Evolutionary conservation across 2,113 vertebrate species (phyloP), one percentile per base, ranked within the genome.

Genomic region (Salvator merianae): DNA sequence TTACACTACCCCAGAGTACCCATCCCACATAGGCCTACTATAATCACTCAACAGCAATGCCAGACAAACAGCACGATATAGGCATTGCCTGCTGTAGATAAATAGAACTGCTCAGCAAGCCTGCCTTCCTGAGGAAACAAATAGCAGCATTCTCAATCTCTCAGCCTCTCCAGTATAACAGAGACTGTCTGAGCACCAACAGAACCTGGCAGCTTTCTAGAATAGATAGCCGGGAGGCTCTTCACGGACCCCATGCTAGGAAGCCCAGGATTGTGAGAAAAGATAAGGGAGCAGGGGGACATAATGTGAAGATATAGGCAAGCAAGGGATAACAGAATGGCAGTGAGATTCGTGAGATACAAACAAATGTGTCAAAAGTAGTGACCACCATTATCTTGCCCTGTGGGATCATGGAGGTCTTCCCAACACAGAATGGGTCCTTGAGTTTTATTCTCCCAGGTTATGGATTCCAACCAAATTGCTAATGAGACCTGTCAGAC

Each of bases 101-200:
- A 59, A 79, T 36, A 50, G 55, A 77, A 85, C 47, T 79, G 81
- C 62, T 79, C 63, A 84, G 10, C 81, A 30, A 69, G 36, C 50
- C 38, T 74, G 28, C 3, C 63, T 13, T 66, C 8, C 1, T 71
- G 55, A 82, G 80, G 69, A 79, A 73, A 77, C 0, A 2, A 13
- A 18, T 22, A 1, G 69, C 24, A 9, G 30, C 22, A 0, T 1
- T 34, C 10, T 28, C 36, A 14, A 47, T 34, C 32, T 55, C 55
- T 66, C 69, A 18, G 81, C 43, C 59, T 83, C 59, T 28, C 43
- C 77, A 86, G 32, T 38, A 28, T 47, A 82, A 65, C 30, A 3
- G 63, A 81, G 34, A 55, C 66, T 34, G 24, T 47, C 28, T 32
- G 38, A 65, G 68, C 24, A 22, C 38, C 62, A 63, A 22, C 78